These are phyloP conservation scores for Piprites chloris DNA, from an alignment of 2,113 vertebrate genomes.

Conservation along the genomic window DNA sequence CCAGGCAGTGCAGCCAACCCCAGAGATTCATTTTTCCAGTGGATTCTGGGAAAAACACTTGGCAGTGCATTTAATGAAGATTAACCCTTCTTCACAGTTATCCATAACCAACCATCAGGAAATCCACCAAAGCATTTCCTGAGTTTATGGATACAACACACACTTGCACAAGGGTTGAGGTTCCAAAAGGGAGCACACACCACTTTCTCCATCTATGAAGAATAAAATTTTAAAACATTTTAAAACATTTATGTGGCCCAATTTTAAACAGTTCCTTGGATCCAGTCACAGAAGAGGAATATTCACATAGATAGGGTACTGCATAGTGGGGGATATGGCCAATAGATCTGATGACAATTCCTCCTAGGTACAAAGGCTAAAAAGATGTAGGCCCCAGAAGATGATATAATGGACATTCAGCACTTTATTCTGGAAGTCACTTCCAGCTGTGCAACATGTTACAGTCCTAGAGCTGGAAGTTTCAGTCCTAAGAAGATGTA, in stretches of 20 bases:
- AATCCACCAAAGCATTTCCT: neutral
- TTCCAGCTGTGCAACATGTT: neutral
- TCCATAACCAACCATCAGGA: neutral
- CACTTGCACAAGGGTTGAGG: neutral
- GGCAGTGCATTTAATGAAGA: neutral
- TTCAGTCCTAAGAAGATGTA: neutral
- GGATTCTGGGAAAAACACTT: neutral
- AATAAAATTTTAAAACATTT: neutral
- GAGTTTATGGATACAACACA: fast-evolving
- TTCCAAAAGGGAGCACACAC: neutral
- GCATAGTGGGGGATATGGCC: neutral
- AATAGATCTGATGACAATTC: neutral
- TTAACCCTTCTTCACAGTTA: neutral
- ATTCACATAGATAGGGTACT: neutral
- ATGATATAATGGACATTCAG: neutral
- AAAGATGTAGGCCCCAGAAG: neutral
- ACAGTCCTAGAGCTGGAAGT: neutral
- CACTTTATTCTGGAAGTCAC: neutral
- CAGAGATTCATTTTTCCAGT: neutral
- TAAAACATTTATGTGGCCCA: neutral
- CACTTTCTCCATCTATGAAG: neutral
- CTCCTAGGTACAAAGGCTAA: neutral
- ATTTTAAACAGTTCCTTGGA: neutral
- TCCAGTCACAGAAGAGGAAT: neutral
- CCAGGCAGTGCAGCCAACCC: neutral